Percentiles rank a stretch among this genome's conserved stretches.
phyloP scores from a whole-genome alignment of 2,888 invertebrate species.

The Dexiosoma caninum region DNA sequence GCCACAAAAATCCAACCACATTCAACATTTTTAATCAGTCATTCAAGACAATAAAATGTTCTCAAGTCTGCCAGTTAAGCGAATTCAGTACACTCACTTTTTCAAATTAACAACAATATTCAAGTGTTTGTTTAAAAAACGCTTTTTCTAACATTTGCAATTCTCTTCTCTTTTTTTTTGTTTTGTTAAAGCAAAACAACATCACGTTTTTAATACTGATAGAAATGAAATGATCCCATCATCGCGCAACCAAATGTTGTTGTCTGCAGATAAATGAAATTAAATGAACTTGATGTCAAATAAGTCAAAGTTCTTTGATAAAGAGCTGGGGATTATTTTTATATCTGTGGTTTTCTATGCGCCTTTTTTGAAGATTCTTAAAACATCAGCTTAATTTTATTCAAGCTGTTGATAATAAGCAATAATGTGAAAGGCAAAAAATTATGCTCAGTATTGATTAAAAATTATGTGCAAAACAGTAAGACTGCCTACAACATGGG shows the following conservation, averaged over 20 bases:
- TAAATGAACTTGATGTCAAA: constrained; percentile 32
- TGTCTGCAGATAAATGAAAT: constrained; percentile 16
- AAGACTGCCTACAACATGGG: too few species aligned
- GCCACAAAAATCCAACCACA: neutral
- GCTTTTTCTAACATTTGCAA: neutral
- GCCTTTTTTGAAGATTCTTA: too few species aligned
- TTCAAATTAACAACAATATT: neutral
- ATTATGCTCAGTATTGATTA: too few species aligned
- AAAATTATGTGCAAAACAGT: too few species aligned
- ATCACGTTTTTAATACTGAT: constrained; percentile 56
- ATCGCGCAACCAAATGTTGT: too few species aligned
- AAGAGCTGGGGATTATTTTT: neutral
- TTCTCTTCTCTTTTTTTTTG: too few species aligned
- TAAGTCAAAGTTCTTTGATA: constrained; percentile 2
- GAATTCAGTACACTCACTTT: neutral
- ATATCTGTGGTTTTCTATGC: neutral
- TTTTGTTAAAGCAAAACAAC: neutral
- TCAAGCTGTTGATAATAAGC: too few species aligned
- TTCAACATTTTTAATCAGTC: neutral
- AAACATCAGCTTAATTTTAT: too few species aligned
- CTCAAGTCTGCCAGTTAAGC: constrained; percentile 14
- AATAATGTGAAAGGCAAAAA: too few species aligned
- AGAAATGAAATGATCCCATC: constrained; percentile 31
- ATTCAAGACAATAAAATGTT: neutral
- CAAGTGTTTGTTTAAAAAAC: neutral